Evolutionary conservation across 2,888 invertebrate species (phyloP).

Genomic region (Caenorhabditis sinica): DNA sequence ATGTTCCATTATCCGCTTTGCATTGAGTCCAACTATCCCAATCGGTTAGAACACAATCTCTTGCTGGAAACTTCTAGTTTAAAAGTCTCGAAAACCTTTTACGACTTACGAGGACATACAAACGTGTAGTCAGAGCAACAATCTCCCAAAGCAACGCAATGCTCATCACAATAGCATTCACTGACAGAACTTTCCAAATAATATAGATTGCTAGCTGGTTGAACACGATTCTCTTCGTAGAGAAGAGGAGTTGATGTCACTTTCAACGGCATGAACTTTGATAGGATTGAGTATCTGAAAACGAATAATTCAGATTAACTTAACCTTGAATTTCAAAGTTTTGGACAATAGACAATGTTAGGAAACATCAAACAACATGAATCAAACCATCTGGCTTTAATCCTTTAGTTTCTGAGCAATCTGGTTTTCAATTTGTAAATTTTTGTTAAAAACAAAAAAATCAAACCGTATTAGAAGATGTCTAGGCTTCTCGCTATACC

Average conservation of each 20-base stretch:
- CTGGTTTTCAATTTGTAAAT: not conserved
- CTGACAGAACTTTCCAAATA: constrained; percentile 65
- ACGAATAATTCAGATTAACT: not conserved
- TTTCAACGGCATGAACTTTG: constrained; percentile 76
- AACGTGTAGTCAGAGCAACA: constrained; percentile 81
- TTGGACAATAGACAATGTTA: constrained; percentile 37
- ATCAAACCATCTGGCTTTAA: constrained; percentile 13
- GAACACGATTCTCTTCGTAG: constrained; percentile 51
- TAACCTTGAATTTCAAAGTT: not conserved
- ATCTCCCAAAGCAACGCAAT: constrained; percentile 77
- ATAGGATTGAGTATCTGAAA: constrained; percentile 78
- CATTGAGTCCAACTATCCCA: constrained; percentile 78
- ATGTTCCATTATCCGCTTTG: constrained; percentile 70
- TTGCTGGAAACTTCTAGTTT: constrained; percentile 66
- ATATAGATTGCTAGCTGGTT: constrained; percentile 38
- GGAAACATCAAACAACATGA: constrained; percentile 34
- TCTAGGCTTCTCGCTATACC: constrained; percentile 60
- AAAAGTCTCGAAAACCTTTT: not conserved
- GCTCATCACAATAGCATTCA: constrained; percentile 81
- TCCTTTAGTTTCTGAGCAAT: no score
- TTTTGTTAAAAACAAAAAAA: constrained; percentile 11
- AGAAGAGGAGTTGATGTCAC: constrained; percentile 63
- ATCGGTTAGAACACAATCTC: constrained; percentile 76
- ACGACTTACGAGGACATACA: constrained; percentile 78
- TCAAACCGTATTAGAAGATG: constrained; percentile 76